Conservation (phyloP, 64 coral and sea anemone genomes). For the Cladopsammia gracilis region DNA sequence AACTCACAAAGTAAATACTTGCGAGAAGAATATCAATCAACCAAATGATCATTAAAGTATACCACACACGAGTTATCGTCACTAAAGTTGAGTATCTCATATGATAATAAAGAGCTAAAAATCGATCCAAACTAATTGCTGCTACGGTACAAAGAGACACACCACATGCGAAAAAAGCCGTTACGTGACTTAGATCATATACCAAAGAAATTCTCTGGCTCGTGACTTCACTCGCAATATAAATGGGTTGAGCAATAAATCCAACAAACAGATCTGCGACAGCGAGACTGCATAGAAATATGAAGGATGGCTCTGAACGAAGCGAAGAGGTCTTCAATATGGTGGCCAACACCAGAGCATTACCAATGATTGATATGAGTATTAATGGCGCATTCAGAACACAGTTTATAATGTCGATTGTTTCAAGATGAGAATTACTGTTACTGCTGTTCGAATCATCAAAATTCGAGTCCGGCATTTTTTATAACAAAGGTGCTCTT, state of each 20-base stretch:
- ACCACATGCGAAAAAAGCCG: background rate
- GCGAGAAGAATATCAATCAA: background rate
- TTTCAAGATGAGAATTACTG: background rate
- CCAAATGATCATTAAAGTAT: background rate
- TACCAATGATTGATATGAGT: background rate
- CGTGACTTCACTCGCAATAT: slow-evolving; percentile 28
- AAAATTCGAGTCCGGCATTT: too few species aligned
- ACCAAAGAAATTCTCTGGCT: background rate
- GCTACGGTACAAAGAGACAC: slow-evolving; percentile 2
- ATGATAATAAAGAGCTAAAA: slow-evolving; percentile 21
- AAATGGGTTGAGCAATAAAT: slow-evolving; percentile 38
- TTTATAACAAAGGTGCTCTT: background rate
- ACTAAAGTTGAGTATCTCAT: slow-evolving; percentile 15
- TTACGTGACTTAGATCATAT: background rate
- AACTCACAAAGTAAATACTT: background rate
- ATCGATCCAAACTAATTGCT: slow-evolving; percentile 22
- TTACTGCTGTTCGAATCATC: background rate
- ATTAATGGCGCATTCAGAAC: background rate
- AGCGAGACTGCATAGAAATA: slow-evolving; percentile 28
- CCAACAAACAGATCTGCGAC: slow-evolving; percentile 53
- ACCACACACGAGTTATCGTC: background rate
- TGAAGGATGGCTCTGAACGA: slow-evolving; percentile 10
- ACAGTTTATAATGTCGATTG: slow-evolving; percentile 23
- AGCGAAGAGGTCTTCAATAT: background rate
- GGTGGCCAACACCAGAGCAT: slow-evolving; percentile 14